phyloP scores from a whole-genome alignment of 2,888 invertebrate genomes.

The Mythimna lalbum region DNA sequence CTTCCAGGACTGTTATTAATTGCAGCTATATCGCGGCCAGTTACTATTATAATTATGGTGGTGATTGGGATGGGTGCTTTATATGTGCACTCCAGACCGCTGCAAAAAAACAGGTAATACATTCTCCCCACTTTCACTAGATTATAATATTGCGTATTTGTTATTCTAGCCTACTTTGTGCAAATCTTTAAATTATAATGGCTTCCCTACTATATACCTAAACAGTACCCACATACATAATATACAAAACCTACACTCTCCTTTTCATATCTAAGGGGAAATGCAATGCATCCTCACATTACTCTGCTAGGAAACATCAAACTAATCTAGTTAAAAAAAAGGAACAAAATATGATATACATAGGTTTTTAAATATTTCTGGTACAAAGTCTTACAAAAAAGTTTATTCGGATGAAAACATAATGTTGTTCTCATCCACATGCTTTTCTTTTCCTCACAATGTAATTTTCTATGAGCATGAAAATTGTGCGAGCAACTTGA shows the following conservation, averaged over 20 bases:
- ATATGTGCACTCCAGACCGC: slow-evolving; percentile 84
- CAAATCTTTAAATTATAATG: neutral
- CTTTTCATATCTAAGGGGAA: no score
- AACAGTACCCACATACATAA: no score
- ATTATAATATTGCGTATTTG: slow-evolving; percentile 22
- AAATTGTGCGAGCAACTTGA: no score
- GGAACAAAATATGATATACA: neutral
- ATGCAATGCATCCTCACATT: no score
- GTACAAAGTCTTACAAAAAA: neutral
- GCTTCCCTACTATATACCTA: no score
- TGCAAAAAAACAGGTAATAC: slow-evolving; percentile 84
- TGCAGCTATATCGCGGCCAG: slow-evolving; percentile 79
- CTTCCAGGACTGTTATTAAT: slow-evolving; percentile 80
- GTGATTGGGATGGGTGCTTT: slow-evolving; percentile 84
- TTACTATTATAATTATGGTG: slow-evolving; percentile 83
- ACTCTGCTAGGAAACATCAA: no score
- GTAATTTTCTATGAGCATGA: no score
- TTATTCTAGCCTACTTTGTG: neutral
- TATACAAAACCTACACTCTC: no score
- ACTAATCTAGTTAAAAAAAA: neutral
- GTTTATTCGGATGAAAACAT: no score
- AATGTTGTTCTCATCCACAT: no score
- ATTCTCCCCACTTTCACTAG: slow-evolving; percentile 39
- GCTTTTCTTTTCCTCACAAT: no score
- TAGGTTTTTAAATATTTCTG: no score